phyloP scores from a whole-genome alignment of 2,113 vertebrate species.

The Pitta sordida region DNA sequence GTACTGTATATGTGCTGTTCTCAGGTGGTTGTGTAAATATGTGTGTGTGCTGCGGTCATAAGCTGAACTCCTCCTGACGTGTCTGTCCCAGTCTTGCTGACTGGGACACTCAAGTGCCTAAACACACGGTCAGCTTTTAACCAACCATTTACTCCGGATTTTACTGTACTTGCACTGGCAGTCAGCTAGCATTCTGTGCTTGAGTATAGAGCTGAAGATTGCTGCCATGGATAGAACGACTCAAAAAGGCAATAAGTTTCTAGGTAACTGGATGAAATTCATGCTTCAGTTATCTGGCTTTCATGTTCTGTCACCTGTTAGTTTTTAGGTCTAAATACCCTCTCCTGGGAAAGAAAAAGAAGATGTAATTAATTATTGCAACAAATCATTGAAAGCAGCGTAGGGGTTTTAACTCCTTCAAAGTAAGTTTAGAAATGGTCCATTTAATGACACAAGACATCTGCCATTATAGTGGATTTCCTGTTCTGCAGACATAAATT shows the following conservation, averaged over 20 bases:
- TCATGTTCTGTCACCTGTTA: background rate
- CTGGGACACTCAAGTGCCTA: background rate
- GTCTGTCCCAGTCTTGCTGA: background rate
- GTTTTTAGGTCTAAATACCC: background rate
- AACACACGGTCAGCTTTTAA: background rate
- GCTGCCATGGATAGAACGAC: background rate
- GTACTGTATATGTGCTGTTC: conserved; percentile 20
- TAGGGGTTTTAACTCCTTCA: conserved; percentile 27
- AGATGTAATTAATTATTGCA: background rate
- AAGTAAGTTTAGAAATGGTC: conserved; percentile 1
- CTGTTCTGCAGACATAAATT: conserved; percentile 18
- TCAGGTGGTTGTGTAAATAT: background rate
- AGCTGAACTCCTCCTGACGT: background rate
- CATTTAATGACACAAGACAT: conserved; percentile 26
- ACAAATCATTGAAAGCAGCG: background rate
- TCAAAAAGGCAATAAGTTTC: background rate
- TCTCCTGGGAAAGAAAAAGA: background rate
- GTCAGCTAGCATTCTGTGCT: background rate
- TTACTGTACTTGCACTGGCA: background rate
- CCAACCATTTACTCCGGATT: background rate
- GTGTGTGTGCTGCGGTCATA: background rate
- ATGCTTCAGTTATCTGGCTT: background rate
- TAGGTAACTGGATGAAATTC: background rate
- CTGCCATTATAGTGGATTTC: conserved; percentile 8
- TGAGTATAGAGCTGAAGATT: background rate